A percentile compares a stretch with the other conserved stretches of the same genome.
phyloP scores from a whole-genome alignment of 2,797 vertebrate species.

The Perodicticus potto region DNA sequence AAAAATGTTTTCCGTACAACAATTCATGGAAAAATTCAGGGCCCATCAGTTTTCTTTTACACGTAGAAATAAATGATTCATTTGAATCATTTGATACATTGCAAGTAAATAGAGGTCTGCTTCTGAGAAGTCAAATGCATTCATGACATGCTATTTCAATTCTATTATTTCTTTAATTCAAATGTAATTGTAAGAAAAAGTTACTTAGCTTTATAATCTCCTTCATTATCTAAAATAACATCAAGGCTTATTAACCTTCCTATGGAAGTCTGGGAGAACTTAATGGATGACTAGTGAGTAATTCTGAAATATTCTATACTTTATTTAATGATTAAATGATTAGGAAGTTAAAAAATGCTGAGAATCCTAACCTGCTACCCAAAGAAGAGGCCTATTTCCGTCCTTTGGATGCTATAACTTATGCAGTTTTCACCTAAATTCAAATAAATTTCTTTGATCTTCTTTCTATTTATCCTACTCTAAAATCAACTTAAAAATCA shows the following conservation, averaged over 20 bases:
- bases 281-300: neutral
- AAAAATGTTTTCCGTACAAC: neutral
- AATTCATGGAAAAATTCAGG: conserved; percentile 25
- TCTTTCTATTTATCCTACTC: neutral
- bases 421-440: neutral
- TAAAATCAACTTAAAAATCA: conserved; percentile 30
- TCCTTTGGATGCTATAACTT: neutral
- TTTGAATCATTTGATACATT: conserved; percentile 41
- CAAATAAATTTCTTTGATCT: neutral
- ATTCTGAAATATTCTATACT: neutral
- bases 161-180: conserved; percentile 15
- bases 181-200: conserved; percentile 6
- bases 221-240: conserved; percentile 37
- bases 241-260: neutral
- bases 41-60: neutral
- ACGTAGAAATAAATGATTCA: conserved; percentile 29
- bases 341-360: neutral
- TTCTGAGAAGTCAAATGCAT: conserved; percentile 14
- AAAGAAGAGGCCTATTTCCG: neutral
- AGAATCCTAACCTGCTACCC: neutral
- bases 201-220: neutral
- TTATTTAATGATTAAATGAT: conserved; percentile 6
- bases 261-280: neutral
- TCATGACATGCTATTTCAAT: neutral
- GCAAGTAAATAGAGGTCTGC: neutral